Percentiles rank a stretch among this genome's conserved stretches.
Evolutionary conservation across 2,888 invertebrate genomes (phyloP).

Genomic region (Diaphora mendica): DNA sequence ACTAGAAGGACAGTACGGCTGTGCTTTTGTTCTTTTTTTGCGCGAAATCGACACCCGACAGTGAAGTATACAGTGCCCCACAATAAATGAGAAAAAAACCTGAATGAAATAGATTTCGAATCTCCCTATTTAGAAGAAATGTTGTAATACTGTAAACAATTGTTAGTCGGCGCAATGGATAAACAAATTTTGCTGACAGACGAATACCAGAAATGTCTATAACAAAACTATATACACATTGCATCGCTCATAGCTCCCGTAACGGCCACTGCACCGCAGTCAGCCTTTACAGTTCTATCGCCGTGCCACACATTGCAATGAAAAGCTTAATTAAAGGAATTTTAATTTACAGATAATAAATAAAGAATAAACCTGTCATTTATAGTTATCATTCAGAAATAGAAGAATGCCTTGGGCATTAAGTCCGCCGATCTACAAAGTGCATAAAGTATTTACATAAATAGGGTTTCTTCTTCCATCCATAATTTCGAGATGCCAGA

Average conservation of each 20-base stretch:
- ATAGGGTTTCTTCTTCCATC: not conserved
- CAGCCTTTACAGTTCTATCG: not conserved
- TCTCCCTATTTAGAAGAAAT: slow-evolving; percentile 40
- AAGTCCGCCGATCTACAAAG: no score
- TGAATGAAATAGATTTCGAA: slow-evolving; percentile 20
- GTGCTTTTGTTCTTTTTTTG: not conserved
- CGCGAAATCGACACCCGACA: not conserved
- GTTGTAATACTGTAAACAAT: slow-evolving; percentile 51
- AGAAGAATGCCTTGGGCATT: no score
- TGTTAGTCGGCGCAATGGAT: slow-evolving; percentile 38
- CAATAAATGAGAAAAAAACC: not conserved
- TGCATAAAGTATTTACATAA: not conserved
- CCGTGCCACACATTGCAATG: not conserved
- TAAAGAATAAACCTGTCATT: no score
- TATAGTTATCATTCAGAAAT: no score
- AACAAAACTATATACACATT: not conserved
- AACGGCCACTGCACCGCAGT: no score
- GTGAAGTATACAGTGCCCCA: not conserved
- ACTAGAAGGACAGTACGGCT: no score
- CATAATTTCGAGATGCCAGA: no score
- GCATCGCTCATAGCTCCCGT: not conserved
- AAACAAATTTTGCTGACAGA: slow-evolving; percentile 64
- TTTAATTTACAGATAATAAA: not conserved
- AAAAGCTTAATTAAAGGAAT: not conserved
- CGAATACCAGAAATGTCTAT: slow-evolving; percentile 54